Evolutionary conservation across 2,888 invertebrate species (phyloP).

Genomic region (Drosophila pseudotakahashii): DNA sequence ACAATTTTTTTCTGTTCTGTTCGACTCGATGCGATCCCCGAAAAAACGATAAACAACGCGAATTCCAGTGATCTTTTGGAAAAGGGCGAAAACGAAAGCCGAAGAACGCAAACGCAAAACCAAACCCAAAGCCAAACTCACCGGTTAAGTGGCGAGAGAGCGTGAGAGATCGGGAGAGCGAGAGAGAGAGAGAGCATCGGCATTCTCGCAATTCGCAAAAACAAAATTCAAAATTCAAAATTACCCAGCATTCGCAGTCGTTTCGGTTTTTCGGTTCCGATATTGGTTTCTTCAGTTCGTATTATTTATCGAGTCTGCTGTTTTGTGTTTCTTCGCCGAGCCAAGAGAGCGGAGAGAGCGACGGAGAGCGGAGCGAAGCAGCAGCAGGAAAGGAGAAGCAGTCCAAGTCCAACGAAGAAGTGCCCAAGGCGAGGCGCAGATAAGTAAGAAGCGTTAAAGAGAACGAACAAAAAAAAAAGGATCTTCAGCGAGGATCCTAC

Average conservation of each 20-base stretch:
- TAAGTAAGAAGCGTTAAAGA: conserved; percentile 63
- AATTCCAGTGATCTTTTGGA: conserved; percentile 54
- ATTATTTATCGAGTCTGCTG: conserved; percentile 56
- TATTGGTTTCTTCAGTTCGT: conserved; percentile 41
- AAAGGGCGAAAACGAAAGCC: conserved; percentile 33
- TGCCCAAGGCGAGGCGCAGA: conserved; percentile 71
- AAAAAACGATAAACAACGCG: conserved; percentile 22
- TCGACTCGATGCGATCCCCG: conserved; percentile 57
- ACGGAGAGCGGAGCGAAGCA: conserved; percentile 22
- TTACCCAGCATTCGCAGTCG: conserved; percentile 29
- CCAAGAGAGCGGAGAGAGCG: conserved; percentile 13
- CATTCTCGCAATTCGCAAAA: conserved; percentile 41
- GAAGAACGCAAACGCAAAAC: background rate
- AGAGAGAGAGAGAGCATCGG: conserved; percentile 9
- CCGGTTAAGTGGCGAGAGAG: conserved; percentile 52
- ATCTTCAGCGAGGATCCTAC: conserved; percentile 29
- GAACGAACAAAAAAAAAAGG: conserved; percentile 15
- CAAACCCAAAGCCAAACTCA: conserved; percentile 28
- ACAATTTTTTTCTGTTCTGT: conserved; percentile 63
- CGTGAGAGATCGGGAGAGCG: conserved; percentile 4
- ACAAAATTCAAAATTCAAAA: conserved; percentile 77
- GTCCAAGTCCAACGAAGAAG: conserved; percentile 33
- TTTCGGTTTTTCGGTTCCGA: conserved; percentile 11
- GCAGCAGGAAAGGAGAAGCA: conserved; percentile 16
- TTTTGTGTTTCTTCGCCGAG: conserved; percentile 57